Base-by-base conservation (phyloP, 2,797 vertebrate genomes). In the Myotis daubentonii region DNA sequence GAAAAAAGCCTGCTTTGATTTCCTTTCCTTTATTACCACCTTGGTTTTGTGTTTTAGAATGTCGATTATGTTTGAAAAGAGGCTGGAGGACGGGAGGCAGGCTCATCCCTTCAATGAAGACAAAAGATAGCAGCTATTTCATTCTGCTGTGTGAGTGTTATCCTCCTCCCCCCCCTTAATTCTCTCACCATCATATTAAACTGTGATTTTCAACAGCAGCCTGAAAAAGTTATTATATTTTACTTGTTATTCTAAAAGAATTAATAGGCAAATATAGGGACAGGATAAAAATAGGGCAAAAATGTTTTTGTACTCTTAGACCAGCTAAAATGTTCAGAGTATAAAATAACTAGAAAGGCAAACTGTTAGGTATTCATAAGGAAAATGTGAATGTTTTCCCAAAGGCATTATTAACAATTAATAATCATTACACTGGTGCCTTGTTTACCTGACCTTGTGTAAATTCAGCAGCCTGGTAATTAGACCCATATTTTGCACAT, bases 381-480 rank as follows among this genome's bases (percentile, higher is more conserved):
- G 98, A 96, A 98, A 98, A 97, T 94, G 93, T 97, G 97, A 97
- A 98, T 98, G 95, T 98, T 98, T 98, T 97, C 97, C 97, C 98
- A 98, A 98, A 98, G 98, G 98, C 98, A 98, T 98, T 98, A 98
- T 99, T 99, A 99, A 98, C 98, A 98, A 98, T 99, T 99, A 99
- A 98, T 98, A 98, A 98, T 98, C 98, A 98, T 98, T 98, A 98
- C 98, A 98, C 96, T 98, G 97, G 98, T 98, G 98, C 97, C 98
- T 98, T 99, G 98, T 99, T 99, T 99, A 98, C 98, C 98, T 98
- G 98, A 98, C 98, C 98, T 98, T 97, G 97, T 98, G 97, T 98
- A 98, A 98, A 98, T 98, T 98, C 98, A 98, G 97, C 98, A 98
- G 98, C 98, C 98, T 98, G 98, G 98, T 98, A 99, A 99, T 98